Conservation (phyloP, 2,797 vertebrate species). For the Gastrophryne carolinensis region DNA sequence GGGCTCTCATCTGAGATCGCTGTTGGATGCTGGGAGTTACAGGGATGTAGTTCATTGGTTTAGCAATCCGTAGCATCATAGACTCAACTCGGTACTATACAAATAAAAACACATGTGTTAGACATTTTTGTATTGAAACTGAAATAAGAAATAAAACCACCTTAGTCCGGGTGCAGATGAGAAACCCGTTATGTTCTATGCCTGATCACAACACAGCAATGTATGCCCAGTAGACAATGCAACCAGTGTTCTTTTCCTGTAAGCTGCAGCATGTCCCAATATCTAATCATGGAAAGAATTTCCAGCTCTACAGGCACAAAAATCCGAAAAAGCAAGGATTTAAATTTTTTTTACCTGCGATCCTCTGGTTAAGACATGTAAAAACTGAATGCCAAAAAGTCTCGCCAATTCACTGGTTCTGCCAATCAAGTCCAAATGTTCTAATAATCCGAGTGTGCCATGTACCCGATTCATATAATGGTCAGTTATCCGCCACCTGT, state of each 20-base stretch:
- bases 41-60: conserved; percentile 93
- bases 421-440: conserved; percentile 89
- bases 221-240: no score
- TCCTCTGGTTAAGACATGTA: conserved; percentile 92
- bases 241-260: no score
- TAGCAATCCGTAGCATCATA: conserved; percentile 96
- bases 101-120: conserved; percentile 47
- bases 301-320: no score
- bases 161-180: no score
- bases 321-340: no score
- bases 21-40: conserved; percentile 89
- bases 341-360: conserved; percentile 81
- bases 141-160: no score
- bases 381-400: conserved; percentile 96
- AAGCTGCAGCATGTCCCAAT: no score
- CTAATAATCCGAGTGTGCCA: conserved; percentile 85
- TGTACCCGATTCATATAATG: conserved; percentile 86
- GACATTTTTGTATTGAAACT: no score
- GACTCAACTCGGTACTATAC: conserved; percentile 94
- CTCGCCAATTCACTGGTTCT: conserved; percentile 95
- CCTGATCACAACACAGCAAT: no score
- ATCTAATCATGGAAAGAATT: no score
- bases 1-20: conserved; percentile 90
- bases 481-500: conserved; percentile 96
- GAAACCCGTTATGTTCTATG: no score